phyloP scores from a whole-genome alignment of 2,797 vertebrate genomes.

The Poeciliopsis paucimaculata region DNA sequence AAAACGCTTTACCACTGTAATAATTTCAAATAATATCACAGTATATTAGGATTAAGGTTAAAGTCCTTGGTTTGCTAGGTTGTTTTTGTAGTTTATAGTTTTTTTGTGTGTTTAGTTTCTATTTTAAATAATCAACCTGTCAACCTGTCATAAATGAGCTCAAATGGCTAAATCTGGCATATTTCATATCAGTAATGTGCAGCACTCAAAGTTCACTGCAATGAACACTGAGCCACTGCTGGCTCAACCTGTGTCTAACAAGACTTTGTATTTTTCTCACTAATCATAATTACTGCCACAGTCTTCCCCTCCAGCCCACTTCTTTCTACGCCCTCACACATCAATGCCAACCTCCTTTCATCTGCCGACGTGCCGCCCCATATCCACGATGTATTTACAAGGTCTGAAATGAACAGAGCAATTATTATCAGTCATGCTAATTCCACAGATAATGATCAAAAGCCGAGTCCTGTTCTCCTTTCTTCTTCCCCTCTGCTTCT shows the following conservation, averaged over 20 bases:
- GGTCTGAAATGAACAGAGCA: slow-evolving; percentile 77
- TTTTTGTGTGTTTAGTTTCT: not conserved
- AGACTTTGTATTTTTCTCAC: slow-evolving; percentile 69
- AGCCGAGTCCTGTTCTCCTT: slow-evolving; percentile 63
- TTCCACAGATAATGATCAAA: slow-evolving; percentile 83
- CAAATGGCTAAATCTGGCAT: slow-evolving; percentile 23
- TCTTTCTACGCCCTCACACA: slow-evolving; percentile 64
- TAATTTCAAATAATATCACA: not conserved
- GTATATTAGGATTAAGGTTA: not conserved
- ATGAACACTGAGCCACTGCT: slow-evolving; percentile 54
- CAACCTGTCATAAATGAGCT: not conserved
- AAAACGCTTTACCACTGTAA: not conserved
- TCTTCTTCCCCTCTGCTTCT: slow-evolving; percentile 53
- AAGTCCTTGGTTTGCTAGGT: not conserved
- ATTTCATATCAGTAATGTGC: slow-evolving; percentile 47
- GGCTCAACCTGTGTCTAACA: slow-evolving; percentile 71
- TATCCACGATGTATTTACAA: slow-evolving; percentile 74
- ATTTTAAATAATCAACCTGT: not conserved
- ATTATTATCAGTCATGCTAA: slow-evolving; percentile 81
- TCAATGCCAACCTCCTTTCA: slow-evolving; percentile 75
- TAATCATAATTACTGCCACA: slow-evolving; percentile 75
- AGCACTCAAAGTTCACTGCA: slow-evolving; percentile 30
- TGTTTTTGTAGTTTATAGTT: not conserved
- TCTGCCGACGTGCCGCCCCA: slow-evolving; percentile 62
- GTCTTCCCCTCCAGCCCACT: slow-evolving; percentile 72